A percentile compares a stretch with the other conserved stretches of the same genome.
Evolutionary conservation across 2,797 vertebrate species (phyloP).

Genomic region (Gila robusta): DNA sequence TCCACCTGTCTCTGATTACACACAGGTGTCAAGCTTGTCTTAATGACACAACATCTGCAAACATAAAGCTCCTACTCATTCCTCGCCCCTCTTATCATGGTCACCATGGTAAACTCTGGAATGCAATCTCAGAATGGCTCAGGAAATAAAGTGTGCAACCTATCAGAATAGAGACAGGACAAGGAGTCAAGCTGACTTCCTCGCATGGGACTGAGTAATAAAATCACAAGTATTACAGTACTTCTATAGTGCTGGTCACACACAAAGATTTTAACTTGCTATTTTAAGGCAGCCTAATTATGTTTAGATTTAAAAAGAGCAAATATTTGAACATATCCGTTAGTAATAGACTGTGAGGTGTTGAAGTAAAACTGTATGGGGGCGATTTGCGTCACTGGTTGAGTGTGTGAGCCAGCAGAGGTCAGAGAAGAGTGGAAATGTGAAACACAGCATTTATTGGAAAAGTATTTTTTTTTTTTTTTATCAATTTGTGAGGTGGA

Average conservation of each 20-base stretch:
- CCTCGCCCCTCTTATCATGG: slow-evolving; percentile 27
- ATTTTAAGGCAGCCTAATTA: neutral
- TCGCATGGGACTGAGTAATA: slow-evolving; percentile 30
- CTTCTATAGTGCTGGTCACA: neutral
- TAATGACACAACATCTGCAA: neutral
- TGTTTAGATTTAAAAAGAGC: slow-evolving; percentile 17
- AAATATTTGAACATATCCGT: neutral
- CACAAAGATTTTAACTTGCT: slow-evolving; percentile 1
- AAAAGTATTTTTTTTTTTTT: neutral
- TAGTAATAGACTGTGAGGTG: slow-evolving; percentile 20
- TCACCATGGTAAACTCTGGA: slow-evolving; percentile 29
- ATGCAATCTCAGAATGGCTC: slow-evolving; percentile 52
- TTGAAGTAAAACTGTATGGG: neutral
- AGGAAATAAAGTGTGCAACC: slow-evolving; percentile 48
- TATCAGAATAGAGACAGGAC: slow-evolving; percentile 57
- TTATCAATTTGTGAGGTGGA: neutral
- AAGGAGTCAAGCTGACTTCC: slow-evolving; percentile 53
- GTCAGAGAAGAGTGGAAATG: slow-evolving; percentile 38
- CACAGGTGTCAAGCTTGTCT: slow-evolving; percentile 4
- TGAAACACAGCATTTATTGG: slow-evolving; percentile 29
- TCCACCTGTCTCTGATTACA: slow-evolving; percentile 32
- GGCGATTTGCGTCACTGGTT: slow-evolving; percentile 15
- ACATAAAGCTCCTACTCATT: neutral
- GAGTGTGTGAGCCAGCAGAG: slow-evolving; percentile 29
- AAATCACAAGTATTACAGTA: slow-evolving; percentile 26